Conservation (phyloP, 2,888 invertebrate species). For the Leptopterna dolabrata region DNA sequence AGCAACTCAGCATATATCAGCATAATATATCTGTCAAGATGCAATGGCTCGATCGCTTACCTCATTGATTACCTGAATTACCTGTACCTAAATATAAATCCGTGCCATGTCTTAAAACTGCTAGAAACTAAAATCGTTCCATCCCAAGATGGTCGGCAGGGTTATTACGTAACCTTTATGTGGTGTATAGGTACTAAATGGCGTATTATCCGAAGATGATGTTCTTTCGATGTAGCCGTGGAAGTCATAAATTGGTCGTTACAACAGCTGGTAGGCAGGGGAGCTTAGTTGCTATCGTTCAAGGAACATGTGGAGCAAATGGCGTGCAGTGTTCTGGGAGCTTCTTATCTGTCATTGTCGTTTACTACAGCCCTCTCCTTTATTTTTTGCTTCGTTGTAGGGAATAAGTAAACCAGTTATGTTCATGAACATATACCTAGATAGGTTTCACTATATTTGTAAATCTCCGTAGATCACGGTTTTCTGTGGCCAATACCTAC, state of each 20-base stretch:
- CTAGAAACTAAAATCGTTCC: background rate
- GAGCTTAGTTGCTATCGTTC: background rate
- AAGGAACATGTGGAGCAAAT: conserved; percentile 3
- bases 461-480: no score
- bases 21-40: background rate
- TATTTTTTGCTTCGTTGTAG: no score
- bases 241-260: background rate
- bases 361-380: no score
- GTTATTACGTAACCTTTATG: background rate
- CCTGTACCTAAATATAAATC: background rate
- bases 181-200: background rate
- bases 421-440: no score
- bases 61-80: background rate
- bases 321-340: background rate
- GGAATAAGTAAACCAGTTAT: no score
- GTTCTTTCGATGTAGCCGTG: background rate
- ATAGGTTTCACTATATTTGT: no score
- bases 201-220: background rate
- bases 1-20: background rate
- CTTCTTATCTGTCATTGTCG: background rate
- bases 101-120: background rate
- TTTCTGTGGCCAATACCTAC: no score
- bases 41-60: background rate
- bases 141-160: background rate
- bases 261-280: background rate